Evolutionary conservation across 2,797 vertebrate genomes (phyloP).

Genomic region (Eremophila alpestris): DNA sequence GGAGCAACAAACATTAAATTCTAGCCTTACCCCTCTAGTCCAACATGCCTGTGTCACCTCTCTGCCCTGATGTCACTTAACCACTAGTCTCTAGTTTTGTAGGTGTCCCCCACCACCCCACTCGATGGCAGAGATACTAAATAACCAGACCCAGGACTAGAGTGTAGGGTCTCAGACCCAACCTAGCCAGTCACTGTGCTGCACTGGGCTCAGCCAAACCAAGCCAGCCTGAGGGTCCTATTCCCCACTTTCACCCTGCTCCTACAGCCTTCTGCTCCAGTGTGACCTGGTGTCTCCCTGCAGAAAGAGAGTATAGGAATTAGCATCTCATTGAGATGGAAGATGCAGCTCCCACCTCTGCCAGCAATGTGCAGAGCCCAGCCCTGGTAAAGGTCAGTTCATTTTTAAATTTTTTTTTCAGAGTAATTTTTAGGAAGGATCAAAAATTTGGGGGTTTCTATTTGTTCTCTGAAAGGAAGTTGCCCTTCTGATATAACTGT

Average conservation of each 20-base stretch:
- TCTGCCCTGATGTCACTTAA: background rate
- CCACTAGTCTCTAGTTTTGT: background rate
- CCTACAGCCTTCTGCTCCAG: accelerated
- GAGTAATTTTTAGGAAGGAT: background rate
- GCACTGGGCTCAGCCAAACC: background rate
- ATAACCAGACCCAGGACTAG: background rate
- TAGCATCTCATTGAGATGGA: conserved; percentile 17
- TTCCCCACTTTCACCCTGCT: background rate
- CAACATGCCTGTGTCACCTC: background rate
- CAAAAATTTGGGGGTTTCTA: background rate
- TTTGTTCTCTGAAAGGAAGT: background rate
- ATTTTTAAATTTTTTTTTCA: background rate
- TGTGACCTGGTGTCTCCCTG: background rate
- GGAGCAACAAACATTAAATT: background rate
- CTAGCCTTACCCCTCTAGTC: background rate
- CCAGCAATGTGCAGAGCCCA: background rate
- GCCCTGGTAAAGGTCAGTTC: background rate
- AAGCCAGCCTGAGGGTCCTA: background rate
- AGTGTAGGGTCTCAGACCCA: background rate
- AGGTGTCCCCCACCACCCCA: background rate
- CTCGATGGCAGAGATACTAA: accelerated
- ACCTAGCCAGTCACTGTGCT: accelerated
- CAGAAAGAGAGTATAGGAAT: background rate
- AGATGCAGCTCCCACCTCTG: background rate
- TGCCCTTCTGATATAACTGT: background rate